Percentiles rank a stretch among this genome's conserved stretches.
phyloP scores from a whole-genome alignment of 2,888 invertebrate genomes.

The Clepsis dumicolana region DNA sequence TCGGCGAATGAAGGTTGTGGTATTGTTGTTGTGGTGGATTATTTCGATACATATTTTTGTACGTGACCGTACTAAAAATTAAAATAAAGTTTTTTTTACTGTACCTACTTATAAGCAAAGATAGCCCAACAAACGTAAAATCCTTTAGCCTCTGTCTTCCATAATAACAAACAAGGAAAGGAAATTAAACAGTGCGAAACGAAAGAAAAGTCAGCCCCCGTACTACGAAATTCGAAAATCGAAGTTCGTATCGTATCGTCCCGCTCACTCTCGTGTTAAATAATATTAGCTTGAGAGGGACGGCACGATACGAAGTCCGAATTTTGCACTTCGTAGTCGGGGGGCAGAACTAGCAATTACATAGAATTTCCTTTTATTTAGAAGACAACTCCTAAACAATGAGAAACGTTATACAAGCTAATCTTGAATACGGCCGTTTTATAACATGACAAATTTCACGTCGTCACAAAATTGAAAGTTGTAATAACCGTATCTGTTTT shows the following conservation, averaged over 20 bases:
- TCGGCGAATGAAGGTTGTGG: too few species aligned
- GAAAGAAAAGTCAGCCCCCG: neutral
- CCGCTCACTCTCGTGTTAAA: too few species aligned
- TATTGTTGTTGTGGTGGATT: too few species aligned
- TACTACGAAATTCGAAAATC: too few species aligned
- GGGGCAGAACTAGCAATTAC: neutral
- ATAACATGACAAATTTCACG: neutral
- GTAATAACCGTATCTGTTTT: neutral
- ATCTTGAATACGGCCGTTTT: neutral
- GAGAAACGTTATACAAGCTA: neutral
- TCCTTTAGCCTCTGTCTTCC: neutral
- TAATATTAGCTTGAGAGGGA: too few species aligned
- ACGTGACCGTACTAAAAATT: too few species aligned
- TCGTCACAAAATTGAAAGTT: neutral
- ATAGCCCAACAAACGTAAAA: neutral
- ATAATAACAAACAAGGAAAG: neutral
- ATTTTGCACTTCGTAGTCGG: too few species aligned
- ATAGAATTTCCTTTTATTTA: neutral
- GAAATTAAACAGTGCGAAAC: neutral
- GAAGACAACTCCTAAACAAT: neutral
- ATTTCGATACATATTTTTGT: too few species aligned
- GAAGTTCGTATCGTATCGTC: too few species aligned
- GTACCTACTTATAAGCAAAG: too few species aligned
- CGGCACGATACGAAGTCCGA: too few species aligned
- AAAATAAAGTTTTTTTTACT: too few species aligned